Evolutionary conservation across 30 jellyfish, hydroid and myxozoan genomes (phyloP).

Genomic region (Hydra vulgaris): DNA sequence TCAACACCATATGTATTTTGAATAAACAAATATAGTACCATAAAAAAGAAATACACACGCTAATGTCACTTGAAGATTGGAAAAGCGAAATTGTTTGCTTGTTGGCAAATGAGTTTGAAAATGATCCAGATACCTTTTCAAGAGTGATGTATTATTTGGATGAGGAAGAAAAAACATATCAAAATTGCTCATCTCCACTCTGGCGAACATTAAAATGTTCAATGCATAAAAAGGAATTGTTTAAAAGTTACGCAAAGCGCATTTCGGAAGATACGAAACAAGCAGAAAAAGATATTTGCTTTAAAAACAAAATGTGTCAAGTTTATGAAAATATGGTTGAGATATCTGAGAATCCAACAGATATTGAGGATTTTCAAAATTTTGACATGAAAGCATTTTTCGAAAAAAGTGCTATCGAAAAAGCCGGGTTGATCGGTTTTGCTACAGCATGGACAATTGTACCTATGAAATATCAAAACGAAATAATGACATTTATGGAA

Average conservation of each 20-base stretch:
- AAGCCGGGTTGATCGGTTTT: background rate
- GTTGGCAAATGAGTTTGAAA: background rate
- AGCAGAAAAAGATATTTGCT: constrained; percentile 6
- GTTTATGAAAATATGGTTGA: background rate
- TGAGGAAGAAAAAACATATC: constrained; percentile 8
- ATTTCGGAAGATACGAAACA: constrained; percentile 14
- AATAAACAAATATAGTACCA: too few relatives aligned
- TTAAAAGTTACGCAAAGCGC: constrained; percentile 13
- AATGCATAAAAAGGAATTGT: background rate
- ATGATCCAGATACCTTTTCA: background rate
- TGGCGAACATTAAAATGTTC: constrained; percentile 21
- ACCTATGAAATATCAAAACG: background rate
- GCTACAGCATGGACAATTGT: background rate
- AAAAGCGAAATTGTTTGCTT: too few relatives aligned
- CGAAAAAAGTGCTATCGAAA: background rate
- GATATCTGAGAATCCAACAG: background rate
- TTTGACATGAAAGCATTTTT: background rate
- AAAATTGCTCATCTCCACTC: constrained; percentile 4
- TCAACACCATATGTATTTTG: too few relatives aligned
- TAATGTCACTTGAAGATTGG: too few relatives aligned
- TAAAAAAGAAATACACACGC: too few relatives aligned
- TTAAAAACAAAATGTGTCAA: background rate
- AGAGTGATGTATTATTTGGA: constrained; percentile 15
- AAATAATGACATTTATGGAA: background rate
- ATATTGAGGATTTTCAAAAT: background rate